Evolutionary conservation across 1,140 invertebrate species (phyloP).

Genomic region (Drosophila sechellia): DNA sequence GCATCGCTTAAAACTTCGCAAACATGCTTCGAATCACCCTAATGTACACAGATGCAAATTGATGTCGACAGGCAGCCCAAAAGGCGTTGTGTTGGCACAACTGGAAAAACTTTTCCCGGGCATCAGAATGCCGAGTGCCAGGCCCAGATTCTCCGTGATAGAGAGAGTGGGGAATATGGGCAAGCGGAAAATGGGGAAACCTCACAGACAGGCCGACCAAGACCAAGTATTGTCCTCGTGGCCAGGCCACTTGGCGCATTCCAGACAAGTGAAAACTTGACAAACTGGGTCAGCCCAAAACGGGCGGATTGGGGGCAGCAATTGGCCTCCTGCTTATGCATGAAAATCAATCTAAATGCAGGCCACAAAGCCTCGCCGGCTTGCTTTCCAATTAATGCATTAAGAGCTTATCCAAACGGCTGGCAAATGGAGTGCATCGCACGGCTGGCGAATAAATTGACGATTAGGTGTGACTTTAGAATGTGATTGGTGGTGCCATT

Average conservation of each 20-base stretch:
- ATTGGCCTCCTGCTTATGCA: conserved; percentile 26
- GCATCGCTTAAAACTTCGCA: background rate
- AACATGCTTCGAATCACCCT: conserved; percentile 11
- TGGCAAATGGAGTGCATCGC: background rate
- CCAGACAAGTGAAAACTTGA: conserved; percentile 61
- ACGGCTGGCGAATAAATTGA: background rate
- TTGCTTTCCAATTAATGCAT: conserved; percentile 54
- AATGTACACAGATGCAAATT: conserved; percentile 46
- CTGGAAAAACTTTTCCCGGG: conserved; percentile 49
- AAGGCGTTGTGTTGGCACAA: conserved; percentile 57
- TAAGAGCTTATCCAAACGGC: conserved; percentile 23
- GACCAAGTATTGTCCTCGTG: conserved; percentile 45
- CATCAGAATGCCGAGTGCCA: conserved; percentile 41
- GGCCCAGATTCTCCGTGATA: conserved; percentile 20
- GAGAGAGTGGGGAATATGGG: background rate
- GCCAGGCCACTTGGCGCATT: conserved; percentile 37
- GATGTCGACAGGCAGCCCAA: conserved; percentile 56
- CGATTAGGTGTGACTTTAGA: conserved; percentile 9
- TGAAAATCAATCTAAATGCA: conserved; percentile 67
- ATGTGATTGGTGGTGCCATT: conserved; percentile 3
- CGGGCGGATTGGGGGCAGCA: background rate
- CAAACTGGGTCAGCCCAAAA: conserved; percentile 55
- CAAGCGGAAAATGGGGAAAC: conserved; percentile 3
- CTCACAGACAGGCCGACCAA: conserved; percentile 35
- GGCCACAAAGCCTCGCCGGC: conserved; percentile 17